Conservation (phyloP, 2,888 invertebrate species). For the Flexamia atlantica region DNA sequence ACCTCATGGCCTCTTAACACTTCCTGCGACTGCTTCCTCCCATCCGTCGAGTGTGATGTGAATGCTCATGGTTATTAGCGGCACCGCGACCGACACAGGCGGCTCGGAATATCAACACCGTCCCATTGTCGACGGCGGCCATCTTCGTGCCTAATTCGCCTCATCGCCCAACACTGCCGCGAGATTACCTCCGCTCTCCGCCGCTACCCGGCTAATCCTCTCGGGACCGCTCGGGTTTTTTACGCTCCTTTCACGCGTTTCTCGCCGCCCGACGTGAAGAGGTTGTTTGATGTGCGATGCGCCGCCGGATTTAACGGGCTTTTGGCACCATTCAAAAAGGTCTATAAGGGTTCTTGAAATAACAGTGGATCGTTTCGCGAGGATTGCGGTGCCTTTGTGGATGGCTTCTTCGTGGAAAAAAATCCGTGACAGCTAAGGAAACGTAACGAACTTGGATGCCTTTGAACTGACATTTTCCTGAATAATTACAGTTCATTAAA, state of each 20-base stretch:
- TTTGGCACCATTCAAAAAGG: neutral
- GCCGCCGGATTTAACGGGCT: constrained; percentile 11
- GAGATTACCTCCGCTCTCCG: constrained; percentile 10
- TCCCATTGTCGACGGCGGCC: constrained; percentile 18
- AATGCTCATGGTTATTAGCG: constrained; percentile 30
- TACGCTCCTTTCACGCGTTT: constrained; percentile 14
- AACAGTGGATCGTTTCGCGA: too few relatives aligned
- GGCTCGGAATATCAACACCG: constrained; percentile 36
- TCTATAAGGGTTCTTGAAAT: neutral
- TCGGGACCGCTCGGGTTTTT: neutral
- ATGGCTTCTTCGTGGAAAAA: too few relatives aligned
- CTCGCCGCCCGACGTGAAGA: neutral
- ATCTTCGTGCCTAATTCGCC: constrained; percentile 27
- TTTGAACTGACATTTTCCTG: too few relatives aligned
- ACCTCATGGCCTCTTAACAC: too few relatives aligned
- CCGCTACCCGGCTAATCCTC: constrained; percentile 19
- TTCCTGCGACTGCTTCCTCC: neutral
- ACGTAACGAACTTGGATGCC: too few relatives aligned
- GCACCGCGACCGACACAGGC: constrained; percentile 6
- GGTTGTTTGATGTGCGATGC: constrained; percentile 17
- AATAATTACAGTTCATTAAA: too few relatives aligned
- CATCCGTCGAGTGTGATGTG: constrained; percentile 4
- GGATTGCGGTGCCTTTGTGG: too few relatives aligned
- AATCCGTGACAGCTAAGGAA: too few relatives aligned
- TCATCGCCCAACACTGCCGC: constrained; percentile 7